phyloP scores from a whole-genome alignment of 2,888 invertebrate species.

The Eustalomyia histrio region DNA sequence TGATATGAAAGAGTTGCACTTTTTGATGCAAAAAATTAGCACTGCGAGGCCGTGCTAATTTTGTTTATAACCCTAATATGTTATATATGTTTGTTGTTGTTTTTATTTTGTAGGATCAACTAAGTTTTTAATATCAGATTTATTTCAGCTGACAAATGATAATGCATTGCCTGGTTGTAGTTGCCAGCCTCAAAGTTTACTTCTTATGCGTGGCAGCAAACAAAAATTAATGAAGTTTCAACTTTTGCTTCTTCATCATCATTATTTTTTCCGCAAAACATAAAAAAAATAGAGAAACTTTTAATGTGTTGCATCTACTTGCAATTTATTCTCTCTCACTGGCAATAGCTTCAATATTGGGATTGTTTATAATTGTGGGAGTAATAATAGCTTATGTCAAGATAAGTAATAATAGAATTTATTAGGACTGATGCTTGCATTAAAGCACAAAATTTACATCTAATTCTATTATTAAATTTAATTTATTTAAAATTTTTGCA shows the following conservation, averaged over 20 bases:
- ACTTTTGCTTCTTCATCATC: slow-evolving; percentile 47
- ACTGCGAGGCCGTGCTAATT: too few relatives aligned
- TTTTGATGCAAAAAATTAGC: too few relatives aligned
- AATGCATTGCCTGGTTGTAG: slow-evolving; percentile 39
- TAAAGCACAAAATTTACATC: too few relatives aligned
- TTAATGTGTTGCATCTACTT: slow-evolving; percentile 57
- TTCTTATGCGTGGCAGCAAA: slow-evolving; percentile 49
- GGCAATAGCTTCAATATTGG: neutral
- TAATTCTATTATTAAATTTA: too few relatives aligned
- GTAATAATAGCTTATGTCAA: too few relatives aligned
- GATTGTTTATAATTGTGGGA: neutral
- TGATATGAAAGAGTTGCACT: too few relatives aligned
- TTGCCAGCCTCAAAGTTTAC: slow-evolving; percentile 1
- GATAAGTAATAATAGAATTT: too few relatives aligned
- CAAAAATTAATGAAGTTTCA: slow-evolving; percentile 61
- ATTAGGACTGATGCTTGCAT: too few relatives aligned
- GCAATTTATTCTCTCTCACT: neutral
- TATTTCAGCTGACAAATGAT: slow-evolving; percentile 58
- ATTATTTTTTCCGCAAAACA: slow-evolving; percentile 28
- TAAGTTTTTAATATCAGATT: slow-evolving; percentile 59
- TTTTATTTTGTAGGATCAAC: slow-evolving; percentile 48
- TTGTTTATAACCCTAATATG: neutral
- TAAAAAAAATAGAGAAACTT: slow-evolving; percentile 43
- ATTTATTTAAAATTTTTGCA: too few relatives aligned
- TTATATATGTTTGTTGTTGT: slow-evolving; percentile 30